These are phyloP conservation scores for Bombyx mandarina DNA, from an alignment of 1,140 invertebrate genomes.

Conservation along the genomic window DNA sequence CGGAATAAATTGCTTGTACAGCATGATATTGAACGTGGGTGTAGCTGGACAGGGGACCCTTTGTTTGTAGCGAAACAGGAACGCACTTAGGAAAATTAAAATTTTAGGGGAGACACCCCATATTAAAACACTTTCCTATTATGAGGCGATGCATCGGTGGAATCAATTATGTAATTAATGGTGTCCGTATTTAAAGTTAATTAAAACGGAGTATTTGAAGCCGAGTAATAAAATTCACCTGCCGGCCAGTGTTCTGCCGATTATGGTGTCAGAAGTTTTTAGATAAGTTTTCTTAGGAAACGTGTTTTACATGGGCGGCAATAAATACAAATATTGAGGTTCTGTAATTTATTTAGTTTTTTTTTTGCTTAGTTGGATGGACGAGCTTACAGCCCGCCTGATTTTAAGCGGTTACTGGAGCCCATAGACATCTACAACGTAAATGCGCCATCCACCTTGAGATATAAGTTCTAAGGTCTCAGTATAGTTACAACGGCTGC, in stretches of 20 bases:
- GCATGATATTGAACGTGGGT: conserved; percentile 35
- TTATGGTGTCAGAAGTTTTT: conserved; percentile 34
- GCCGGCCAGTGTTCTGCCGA: conserved; percentile 32
- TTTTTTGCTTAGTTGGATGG: no score
- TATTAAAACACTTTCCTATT: conserved; percentile 15
- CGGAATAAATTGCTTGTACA: conserved; percentile 38
- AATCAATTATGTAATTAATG: conserved; percentile 1
- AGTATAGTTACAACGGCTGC: no score
- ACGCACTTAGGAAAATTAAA: conserved; percentile 61
- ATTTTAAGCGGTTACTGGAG: no score
- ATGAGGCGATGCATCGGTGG: conserved; percentile 1
- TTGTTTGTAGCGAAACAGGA: conserved; percentile 54
- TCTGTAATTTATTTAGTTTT: not conserved
- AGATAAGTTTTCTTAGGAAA: conserved; percentile 34
- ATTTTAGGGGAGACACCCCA: conserved; percentile 33
- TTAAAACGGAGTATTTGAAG: conserved; percentile 5
- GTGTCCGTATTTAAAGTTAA: conserved; percentile 7
- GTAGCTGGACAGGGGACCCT: conserved; percentile 49
- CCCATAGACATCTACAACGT: no score
- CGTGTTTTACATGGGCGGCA: conserved; percentile 41
- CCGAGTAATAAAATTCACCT: conserved; percentile 32
- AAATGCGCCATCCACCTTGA: no score
- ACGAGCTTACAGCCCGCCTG: no score
- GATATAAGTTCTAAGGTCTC: no score
- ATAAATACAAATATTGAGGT: conserved; percentile 6